Base-by-base conservation (phyloP, 2,888 invertebrate genomes). In the Ophion ellenae region DNA sequence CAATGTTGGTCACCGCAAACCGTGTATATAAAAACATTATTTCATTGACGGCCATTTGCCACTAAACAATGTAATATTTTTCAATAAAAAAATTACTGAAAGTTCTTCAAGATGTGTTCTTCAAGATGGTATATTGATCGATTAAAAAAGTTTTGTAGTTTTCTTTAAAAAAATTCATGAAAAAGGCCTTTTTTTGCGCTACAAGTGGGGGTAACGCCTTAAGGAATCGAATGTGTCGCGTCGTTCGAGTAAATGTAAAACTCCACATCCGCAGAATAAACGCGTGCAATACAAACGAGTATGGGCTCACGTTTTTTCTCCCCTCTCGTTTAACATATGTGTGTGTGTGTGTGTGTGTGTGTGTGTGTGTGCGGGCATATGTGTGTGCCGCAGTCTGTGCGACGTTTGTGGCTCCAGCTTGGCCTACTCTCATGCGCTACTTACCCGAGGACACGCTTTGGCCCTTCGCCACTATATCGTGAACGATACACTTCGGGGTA, bases 401-500 rank as follows among this genome's bases (percentile, higher is more conserved):
- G 85, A 76, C 85, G 83, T 83, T 83, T 45, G 36, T 59, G 76
- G 73, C 83, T 83, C 36, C 59, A 40, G 83, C 73, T 83, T 85
- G 85, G 83, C 85, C 85, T 85, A 85, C 85, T 85, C 85, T 73
- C 76, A 80, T 85, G 85, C 79, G 80, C 85, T 83, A 85, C 83
- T 85, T 85, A 73, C 40, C 47, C 85, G 83, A 85, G 85, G 85
- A 83, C 85, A 77, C 78, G 61, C 83, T 75, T 63, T 53, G 71
- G 24, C 66, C 70, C 85, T 36, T 53, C 64, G 24, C 70, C 61
- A 76, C 61, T 69, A 40, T 36, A 10, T 59, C 64, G 45, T n/a
- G 75, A 14, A 67, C 24, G 11, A 53, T 32, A 74, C 53, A 77
- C 40, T 6, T 74, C 36, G 61, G 20, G 7, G 45, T 47, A 61